phyloP scores from a whole-genome alignment of 2,113 vertebrate species.

The Xenotilapia caudafasciata region DNA sequence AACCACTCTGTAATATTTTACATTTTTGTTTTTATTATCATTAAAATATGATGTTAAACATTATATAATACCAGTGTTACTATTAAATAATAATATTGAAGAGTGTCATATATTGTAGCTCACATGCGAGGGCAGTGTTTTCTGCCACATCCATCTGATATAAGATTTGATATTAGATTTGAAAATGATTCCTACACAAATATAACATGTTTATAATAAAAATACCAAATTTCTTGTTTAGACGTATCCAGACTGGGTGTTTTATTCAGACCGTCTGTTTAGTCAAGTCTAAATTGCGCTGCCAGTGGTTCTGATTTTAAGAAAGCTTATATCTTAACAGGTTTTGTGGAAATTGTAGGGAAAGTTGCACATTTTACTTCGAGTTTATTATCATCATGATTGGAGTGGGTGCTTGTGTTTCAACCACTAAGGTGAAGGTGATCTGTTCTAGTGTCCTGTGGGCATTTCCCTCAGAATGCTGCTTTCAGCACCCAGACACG shows the following conservation, averaged over 20 bases:
- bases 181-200: neutral
- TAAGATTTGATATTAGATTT: neutral
- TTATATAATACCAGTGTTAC: neutral
- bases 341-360: neutral
- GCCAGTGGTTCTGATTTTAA: neutral
- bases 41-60: neutral
- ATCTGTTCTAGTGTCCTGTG: neutral
- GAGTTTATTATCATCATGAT: rapidly evolving
- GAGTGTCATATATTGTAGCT: neutral
- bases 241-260: neutral
- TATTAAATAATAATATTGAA: neutral
- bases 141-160: neutral
- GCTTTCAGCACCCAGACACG: neutral
- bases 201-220: neutral
- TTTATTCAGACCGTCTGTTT: neutral
- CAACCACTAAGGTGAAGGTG: neutral
- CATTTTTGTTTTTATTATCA: neutral
- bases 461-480: neutral
- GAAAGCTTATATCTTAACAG: neutral
- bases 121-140: neutral
- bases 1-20: neutral
- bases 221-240: neutral
- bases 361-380: neutral
- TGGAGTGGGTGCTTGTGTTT: neutral
- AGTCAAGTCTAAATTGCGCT: neutral